Evolutionary conservation across 2,797 vertebrate species (phyloP), one percentile per base, ranked within the genome.

Genomic region (Champsocephalus esox): DNA sequence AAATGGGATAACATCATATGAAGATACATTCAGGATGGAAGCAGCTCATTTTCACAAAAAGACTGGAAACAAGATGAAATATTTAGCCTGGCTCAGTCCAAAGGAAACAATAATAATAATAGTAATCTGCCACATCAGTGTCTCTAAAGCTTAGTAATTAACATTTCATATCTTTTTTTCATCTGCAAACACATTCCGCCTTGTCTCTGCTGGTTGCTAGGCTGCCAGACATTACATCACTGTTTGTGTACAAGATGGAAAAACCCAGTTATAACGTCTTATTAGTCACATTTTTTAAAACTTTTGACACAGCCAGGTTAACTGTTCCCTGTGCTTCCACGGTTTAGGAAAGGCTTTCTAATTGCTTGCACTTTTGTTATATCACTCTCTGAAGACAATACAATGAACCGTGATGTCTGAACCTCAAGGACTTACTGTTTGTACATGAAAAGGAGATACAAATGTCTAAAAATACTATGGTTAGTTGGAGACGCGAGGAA

Each of bases 141-240:
- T 24, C 32, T 66, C 24, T 46, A 17, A 57, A 34, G 34, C 63
- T 64, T 14, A 60, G 12, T 65, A 77, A 79, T 52, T 69, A 70
- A 61, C 32, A 57, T 16, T 17, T 28, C 19, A 13, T 48, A 64
- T 81, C 66, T 7, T 64, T 49, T 67, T 73, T 57, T 79, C 75
- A 65, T 83, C 66, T 65, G 63, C 54, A 70, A 51, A 66, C 59
- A 70, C 50, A 61, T 43, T 4, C 3, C 4, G 1, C 17, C 19
- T 43, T 43, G 57, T 0, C 70, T 79, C 34, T 57, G 34, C 73
- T 57, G 65, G 73, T 73, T 87, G 78, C 78, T 48, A 59, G 10
- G 80, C 12, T 65, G 77, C 81, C 63, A 76, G 49, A 65, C 50
- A 62, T 61, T 11, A 24, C 16, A 28, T 54, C 41, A 7, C 8